These are phyloP conservation scores for Henricia sp. DNA, from an alignment of 53 echinoderm and acorn worm species.

Conservation along the genomic window DNA sequence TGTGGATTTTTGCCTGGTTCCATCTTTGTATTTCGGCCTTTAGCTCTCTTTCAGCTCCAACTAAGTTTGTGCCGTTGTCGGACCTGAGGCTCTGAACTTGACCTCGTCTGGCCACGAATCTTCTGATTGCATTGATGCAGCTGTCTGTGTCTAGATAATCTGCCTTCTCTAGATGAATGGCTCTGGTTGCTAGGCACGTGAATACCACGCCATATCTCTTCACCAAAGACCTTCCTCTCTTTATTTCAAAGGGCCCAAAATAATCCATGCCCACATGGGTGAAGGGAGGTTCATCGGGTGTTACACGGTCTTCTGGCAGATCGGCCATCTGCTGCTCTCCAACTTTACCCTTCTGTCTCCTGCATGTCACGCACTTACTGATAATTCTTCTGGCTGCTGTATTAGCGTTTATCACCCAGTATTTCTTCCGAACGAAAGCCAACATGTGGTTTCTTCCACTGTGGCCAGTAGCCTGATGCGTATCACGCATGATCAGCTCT, in stretches of 20 bases:
- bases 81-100: slow-evolving; percentile 48
- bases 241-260: slow-evolving; percentile 64
- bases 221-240: slow-evolving; percentile 27
- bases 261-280: slow-evolving; percentile 46
- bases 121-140: slow-evolving; percentile 60
- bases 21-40: slow-evolving; percentile 45
- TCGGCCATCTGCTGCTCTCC: slow-evolving; percentile 20
- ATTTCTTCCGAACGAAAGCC: slow-evolving; percentile 39
- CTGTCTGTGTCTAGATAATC: slow-evolving; percentile 69
- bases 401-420: slow-evolving; percentile 62
- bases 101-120: slow-evolving; percentile 71
- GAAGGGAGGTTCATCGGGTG: slow-evolving; percentile 25
- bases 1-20: slow-evolving; percentile 64
- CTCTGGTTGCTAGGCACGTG: slow-evolving; percentile 36
- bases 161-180: slow-evolving; percentile 70
- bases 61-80: slow-evolving; percentile 72
- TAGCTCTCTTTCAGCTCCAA: slow-evolving; percentile 64
- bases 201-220: slow-evolving; percentile 69
- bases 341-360: not conserved
- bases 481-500: slow-evolving; percentile 11
- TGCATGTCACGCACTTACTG: slow-evolving; percentile 27
- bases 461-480: slow-evolving; percentile 4
- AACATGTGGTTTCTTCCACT: slow-evolving; percentile 54
- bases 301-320: slow-evolving; percentile 2
- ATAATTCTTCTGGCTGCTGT: slow-evolving; percentile 32